phyloP scores from a whole-genome alignment of 2,888 invertebrate species.

The Celastrina argiolus region DNA sequence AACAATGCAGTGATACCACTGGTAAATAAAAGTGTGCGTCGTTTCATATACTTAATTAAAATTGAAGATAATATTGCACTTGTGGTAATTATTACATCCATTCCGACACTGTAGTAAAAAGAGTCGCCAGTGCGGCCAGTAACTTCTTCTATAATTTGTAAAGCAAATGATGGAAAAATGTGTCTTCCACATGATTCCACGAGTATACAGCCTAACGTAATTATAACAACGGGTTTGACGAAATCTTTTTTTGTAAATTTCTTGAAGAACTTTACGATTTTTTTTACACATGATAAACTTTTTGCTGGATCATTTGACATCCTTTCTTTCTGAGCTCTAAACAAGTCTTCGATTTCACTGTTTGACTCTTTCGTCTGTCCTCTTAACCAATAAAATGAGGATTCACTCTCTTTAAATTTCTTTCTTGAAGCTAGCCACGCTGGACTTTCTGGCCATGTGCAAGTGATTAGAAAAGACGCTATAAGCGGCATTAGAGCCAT shows the following conservation, averaged over 20 bases:
- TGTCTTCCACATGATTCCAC: constrained; percentile 53
- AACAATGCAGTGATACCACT: constrained; percentile 46
- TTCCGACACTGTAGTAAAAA: constrained; percentile 47
- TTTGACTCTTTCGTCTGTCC: constrained; percentile 46
- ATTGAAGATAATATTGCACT: constrained; percentile 47
- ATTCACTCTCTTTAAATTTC: constrained; percentile 61
- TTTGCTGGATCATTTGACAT: constrained; percentile 21
- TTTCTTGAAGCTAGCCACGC: constrained; percentile 77
- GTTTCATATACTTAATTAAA: constrained; percentile 47
- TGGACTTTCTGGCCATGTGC: constrained; percentile 79
- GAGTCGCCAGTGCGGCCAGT: constrained; percentile 42
- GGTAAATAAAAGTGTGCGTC: constrained; percentile 48
- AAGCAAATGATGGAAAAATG: constrained; percentile 51
- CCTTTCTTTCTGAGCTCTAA: constrained; percentile 43
- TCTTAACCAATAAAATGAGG: constrained; percentile 70
- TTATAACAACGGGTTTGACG: constrained; percentile 47
- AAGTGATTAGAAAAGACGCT: constrained; percentile 44
- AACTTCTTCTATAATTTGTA: constrained; percentile 50
- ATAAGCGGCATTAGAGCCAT: constrained; percentile 41
- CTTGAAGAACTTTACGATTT: constrained; percentile 35
- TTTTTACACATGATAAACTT: constrained; percentile 27
- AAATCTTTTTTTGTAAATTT: constrained; percentile 51
- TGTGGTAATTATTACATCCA: constrained; percentile 48
- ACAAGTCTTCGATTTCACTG: constrained; percentile 44
- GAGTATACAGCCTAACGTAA: constrained; percentile 41